Conservation (phyloP, 2,113 vertebrate species). For the Conger conger region DNA sequence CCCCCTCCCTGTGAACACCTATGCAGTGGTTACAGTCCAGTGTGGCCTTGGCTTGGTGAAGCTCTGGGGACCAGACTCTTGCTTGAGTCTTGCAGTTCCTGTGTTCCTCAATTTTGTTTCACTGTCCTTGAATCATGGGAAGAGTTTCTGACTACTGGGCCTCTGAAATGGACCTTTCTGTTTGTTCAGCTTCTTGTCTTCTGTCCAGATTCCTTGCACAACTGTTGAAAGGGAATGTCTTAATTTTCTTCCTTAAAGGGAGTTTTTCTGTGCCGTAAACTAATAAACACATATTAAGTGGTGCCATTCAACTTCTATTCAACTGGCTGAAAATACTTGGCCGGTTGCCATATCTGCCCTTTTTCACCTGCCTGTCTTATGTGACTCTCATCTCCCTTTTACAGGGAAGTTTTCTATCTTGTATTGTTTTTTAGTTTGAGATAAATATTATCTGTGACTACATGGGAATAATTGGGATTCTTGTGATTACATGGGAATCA, state of each 20-base stretch:
- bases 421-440: not conserved
- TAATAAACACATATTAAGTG: not conserved
- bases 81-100: not conserved
- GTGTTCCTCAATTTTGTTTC: not conserved
- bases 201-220: not conserved
- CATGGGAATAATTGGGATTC: not conserved
- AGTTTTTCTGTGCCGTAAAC: not conserved
- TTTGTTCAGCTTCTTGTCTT: not conserved
- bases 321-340: conserved; percentile 23
- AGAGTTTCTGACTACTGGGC: not conserved
- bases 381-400: not conserved
- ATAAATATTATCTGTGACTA: not conserved
- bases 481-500: too few relatives aligned
- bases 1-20: not conserved
- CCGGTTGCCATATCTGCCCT: conserved; percentile 7
- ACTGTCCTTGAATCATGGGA: not conserved
- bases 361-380: not conserved
- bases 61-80: conserved; percentile 19
- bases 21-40: not conserved
- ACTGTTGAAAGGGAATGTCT: not conserved
- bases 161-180: not conserved
- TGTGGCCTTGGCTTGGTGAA: conserved; percentile 16
- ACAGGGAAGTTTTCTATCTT: conserved; percentile 26
- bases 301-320: not conserved
- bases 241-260: not conserved